A percentile compares a stretch with the other conserved stretches of the same genome.
These are phyloP conservation scores for Mus spretus DNA, from an alignment of 2,797 vertebrate species.

Conservation along the genomic window DNA sequence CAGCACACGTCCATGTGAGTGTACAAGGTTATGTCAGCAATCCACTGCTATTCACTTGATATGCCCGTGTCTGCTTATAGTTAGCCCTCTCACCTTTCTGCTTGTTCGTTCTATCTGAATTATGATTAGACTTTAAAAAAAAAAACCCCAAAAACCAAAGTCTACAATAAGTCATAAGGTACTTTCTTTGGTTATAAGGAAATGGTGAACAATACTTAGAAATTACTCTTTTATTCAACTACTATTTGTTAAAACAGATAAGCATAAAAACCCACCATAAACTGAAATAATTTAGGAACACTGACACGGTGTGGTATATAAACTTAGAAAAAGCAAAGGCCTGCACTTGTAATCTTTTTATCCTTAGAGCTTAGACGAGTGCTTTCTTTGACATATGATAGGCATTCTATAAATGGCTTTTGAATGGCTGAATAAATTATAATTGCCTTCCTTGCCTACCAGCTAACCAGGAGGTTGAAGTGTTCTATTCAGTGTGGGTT, in stretches of 20 bases:
- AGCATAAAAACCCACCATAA: background rate
- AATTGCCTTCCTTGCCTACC: conserved; percentile 23
- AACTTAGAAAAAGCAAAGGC: conserved; percentile 17
- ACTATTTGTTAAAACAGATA: background rate
- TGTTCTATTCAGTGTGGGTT: conserved; percentile 22
- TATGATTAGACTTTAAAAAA: background rate
- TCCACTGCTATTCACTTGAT: conserved; percentile 85
- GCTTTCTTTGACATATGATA: conserved; percentile 2
- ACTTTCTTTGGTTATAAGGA: conserved; percentile 33
- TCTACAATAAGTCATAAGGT: conserved; percentile 21
- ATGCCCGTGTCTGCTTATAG: conserved; percentile 86
- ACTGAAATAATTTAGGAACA: conserved; percentile 35
- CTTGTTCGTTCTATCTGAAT: conserved; percentile 77
- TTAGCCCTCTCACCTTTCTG: conserved; percentile 86
- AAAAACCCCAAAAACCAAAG: background rate
- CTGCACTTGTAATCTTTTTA: conserved; percentile 51
- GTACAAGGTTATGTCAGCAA: conserved; percentile 89
- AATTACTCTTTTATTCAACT: conserved; percentile 45
- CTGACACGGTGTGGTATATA: background rate
- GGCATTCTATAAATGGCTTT: conserved; percentile 19
- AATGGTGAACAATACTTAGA: conserved; percentile 11
- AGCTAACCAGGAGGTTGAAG: conserved; percentile 13
- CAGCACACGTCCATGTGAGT: conserved; percentile 87
- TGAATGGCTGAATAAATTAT: conserved; percentile 52
- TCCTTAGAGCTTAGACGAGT: background rate